Conservation (phyloP, 2,888 invertebrate genomes). For the Sepiola atlantica region DNA sequence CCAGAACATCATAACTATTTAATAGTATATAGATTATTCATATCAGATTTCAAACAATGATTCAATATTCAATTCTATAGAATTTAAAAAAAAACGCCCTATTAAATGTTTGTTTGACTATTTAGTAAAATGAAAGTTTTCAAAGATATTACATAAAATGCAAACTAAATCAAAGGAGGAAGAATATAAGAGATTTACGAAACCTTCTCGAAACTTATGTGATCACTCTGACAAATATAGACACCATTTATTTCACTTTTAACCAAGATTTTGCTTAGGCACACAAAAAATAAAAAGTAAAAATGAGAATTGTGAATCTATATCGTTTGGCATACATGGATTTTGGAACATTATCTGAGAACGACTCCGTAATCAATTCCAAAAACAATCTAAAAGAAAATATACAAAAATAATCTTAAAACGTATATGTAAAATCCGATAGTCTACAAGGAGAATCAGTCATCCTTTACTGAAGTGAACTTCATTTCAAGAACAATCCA, state of each 20-base stretch:
- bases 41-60: too few relatives aligned
- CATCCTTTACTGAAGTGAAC: neutral
- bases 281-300: neutral
- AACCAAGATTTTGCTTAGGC: neutral
- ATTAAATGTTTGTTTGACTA: too few relatives aligned
- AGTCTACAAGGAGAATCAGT: neutral
- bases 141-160: neutral
- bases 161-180: neutral
- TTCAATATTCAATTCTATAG: too few relatives aligned
- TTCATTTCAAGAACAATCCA: constrained; percentile 14
- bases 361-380: neutral
- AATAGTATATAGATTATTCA: too few relatives aligned
- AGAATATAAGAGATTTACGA: neutral
- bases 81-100: too few relatives aligned
- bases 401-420: neutral
- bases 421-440: neutral
- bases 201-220: neutral
- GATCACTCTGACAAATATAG: neutral
- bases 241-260: neutral
- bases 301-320: neutral
- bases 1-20: too few relatives aligned
- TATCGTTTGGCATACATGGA: neutral
- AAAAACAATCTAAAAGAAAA: neutral
- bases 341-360: neutral
- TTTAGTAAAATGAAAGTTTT: neutral